Percentiles rank a stretch among this genome's conserved stretches.
Conservation (phyloP, 2,113 vertebrate genomes). For the Bos taurus region ARS-UCD2.0 NC_037330.1:86671501-86672000, state of each 20-base stretch:
- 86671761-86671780: slow-evolving; percentile 25
- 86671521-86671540: slow-evolving; percentile 52
- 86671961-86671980: background rate
- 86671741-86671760: background rate
- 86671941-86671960: background rate
- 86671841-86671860: slow-evolving; percentile 13
- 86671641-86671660: slow-evolving; percentile 19
- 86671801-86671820: background rate
- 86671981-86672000: background rate
- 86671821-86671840: background rate
- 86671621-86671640: background rate
- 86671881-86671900: background rate
- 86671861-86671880: background rate
- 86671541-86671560: slow-evolving; percentile 55
- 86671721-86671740: background rate
- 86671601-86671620: background rate
- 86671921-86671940: background rate
- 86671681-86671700: background rate
- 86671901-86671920: background rate
- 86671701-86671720: background rate
- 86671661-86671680: slow-evolving; percentile 17
- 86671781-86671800: background rate
- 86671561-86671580: slow-evolving; percentile 48
- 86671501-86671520: slow-evolving; percentile 59
- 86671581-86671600: slow-evolving; percentile 31